Evolutionary conservation across 1,140 invertebrate genomes (phyloP).

Genomic region (Wasmannia auropunctata): DNA sequence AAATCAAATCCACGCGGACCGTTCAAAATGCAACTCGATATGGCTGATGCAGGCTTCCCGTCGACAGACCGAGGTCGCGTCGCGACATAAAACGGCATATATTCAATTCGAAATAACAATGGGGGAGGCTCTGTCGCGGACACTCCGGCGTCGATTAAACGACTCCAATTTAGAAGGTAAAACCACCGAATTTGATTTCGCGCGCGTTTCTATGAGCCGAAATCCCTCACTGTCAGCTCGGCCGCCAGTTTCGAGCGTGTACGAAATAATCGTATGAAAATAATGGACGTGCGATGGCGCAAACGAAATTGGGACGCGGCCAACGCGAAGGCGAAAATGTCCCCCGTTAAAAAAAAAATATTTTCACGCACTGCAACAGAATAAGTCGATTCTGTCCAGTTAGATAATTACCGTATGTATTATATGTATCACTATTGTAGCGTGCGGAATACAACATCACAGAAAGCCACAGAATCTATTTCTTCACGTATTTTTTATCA

Average conservation of each 20-base stretch:
- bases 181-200: slow-evolving; percentile 58
- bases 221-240: slow-evolving; percentile 56
- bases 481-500: not conserved
- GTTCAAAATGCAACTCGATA: slow-evolving; percentile 54
- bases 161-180: slow-evolving; percentile 54
- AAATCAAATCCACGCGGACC: slow-evolving; percentile 45
- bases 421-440: not conserved
- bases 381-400: not conserved
- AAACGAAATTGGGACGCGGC: not conserved
- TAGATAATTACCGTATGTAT: not conserved
- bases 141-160: slow-evolving; percentile 54
- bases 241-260: not conserved
- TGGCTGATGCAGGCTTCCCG: slow-evolving; percentile 38
- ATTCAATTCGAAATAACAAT: slow-evolving; percentile 59
- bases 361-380: not conserved
- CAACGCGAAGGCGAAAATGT: slow-evolving; percentile 25
- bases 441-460: not conserved
- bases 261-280: slow-evolving; percentile 59
- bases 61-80: slow-evolving; percentile 33
- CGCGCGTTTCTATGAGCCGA: slow-evolving; percentile 53
- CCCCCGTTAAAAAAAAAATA: not conserved
- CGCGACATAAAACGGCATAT: slow-evolving; percentile 51
- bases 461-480: not conserved
- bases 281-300: slow-evolving; percentile 31
- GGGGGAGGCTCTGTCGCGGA: slow-evolving; percentile 48